Percentiles rank a stretch among this genome's conserved stretches.
These are phyloP conservation scores for Sympetrum striolatum DNA, from an alignment of 2,888 invertebrate genomes.

Conservation along the genomic window DNA sequence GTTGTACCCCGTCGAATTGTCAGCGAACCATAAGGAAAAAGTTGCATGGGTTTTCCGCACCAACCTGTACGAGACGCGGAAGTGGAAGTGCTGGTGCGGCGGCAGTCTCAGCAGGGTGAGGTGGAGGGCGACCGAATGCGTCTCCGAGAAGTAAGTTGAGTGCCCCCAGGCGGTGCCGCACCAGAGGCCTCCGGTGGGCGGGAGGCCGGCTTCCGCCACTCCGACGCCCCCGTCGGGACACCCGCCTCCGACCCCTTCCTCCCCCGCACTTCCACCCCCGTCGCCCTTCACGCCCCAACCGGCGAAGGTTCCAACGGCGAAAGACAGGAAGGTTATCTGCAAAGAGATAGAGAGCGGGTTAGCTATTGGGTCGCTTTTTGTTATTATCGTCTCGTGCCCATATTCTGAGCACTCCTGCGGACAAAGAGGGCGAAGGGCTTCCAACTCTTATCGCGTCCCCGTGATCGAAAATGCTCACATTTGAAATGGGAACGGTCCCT, in stretches of 20 bases:
- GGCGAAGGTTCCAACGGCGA: constrained; percentile 80
- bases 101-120: constrained; percentile 73
- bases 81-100: constrained; percentile 62
- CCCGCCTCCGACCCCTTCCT: constrained; percentile 78
- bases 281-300: constrained; percentile 71
- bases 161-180: constrained; percentile 86
- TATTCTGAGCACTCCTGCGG: not conserved
- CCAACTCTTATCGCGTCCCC: not conserved
- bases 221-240: constrained; percentile 85
- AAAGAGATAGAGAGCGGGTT: constrained; percentile 52
- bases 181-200: constrained; percentile 79
- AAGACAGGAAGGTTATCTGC: constrained; percentile 85
- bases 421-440: not conserved
- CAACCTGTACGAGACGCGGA: constrained; percentile 7
- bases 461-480: not conserved
- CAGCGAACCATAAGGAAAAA: no score
- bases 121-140: constrained; percentile 78
- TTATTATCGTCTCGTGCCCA: not conserved
- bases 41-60: not conserved
- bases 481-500: not conserved
- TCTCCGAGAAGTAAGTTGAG: constrained; percentile 85
- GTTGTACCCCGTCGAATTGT: no score
- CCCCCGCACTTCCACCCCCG: constrained; percentile 78
- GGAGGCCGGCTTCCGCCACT: constrained; percentile 74
- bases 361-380: not conserved